Base-by-base conservation (phyloP, 2,113 vertebrate species). In the Tichodroma muraria region DNA sequence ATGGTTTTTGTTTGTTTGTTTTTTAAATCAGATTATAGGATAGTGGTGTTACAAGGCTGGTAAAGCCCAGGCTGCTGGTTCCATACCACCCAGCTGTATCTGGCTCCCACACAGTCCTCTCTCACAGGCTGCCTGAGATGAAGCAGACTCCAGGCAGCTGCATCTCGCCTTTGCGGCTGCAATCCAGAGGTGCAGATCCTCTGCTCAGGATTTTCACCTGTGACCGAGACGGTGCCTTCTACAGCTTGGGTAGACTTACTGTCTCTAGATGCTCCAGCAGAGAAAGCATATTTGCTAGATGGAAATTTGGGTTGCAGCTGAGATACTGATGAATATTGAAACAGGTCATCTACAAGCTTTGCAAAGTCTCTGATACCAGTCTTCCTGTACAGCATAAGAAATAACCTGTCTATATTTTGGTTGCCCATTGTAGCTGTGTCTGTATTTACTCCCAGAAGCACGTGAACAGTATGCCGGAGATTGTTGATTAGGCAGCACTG, bases 381-480 rank as follows among this genome's bases (percentile, higher is more conserved):
- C 33, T 40, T 80, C 59, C 37, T 72, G 35, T 23, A 30, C 17
- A 75, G 33, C 1, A 1, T 30, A 54, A 73, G 45, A 83, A 93
- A 63, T 16, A 42, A 16, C 33, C 30, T 37, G 13, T 20, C 50
- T 47, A 0, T 37, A 35, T 66, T 88, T 65, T 75, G 15, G 13
- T 47, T 60, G 15, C 24, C 16, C 16, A 35, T 0, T 19, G 6
- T 23, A 16, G 4, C 8, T 72, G 9, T 72, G 7, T 3, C 47
- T 60, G 33, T 75, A 13, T 33, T 68, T 71, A 8, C 11, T 60
- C 19, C 33, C 27, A 78, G 65, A 68, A 85, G 45, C 6, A 33
- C 0, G 0, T 35, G 27, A 59, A 15, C 30, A 57, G 4, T 52
- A 2, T 49, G 15, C 40, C 77, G 30, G 50, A 63, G 27, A 4